These are phyloP conservation scores for Neodiprion lecontei DNA, from an alignment of 1,140 invertebrate genomes.

Conservation along the genomic window DNA sequence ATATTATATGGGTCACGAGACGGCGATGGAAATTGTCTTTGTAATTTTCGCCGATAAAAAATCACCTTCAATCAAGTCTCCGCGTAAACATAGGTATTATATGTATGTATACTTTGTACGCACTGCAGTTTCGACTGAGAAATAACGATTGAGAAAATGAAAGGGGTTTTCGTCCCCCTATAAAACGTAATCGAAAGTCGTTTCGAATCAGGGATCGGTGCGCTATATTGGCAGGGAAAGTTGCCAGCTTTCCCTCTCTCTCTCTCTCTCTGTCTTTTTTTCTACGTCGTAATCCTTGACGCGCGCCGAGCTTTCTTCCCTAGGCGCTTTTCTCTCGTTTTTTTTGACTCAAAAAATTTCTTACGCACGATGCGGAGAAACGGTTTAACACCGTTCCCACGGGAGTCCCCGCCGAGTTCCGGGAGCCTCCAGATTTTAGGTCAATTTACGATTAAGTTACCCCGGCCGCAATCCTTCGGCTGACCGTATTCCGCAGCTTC, in stretches of 20 bases:
- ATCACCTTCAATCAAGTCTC: too few species aligned
- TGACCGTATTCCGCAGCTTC: slow-evolving; percentile 20
- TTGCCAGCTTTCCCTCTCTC: neutral
- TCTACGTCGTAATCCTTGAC: neutral
- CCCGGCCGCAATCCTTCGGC: neutral
- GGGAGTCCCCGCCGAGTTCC: slow-evolving; percentile 35
- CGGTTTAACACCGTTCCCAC: slow-evolving; percentile 25
- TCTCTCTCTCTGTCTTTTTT: too few species aligned
- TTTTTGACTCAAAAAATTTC: slow-evolving; percentile 18
- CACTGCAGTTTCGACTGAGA: too few species aligned
- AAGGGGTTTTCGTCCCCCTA: too few species aligned
- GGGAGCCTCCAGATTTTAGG: slow-evolving; percentile 30
- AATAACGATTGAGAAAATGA: too few species aligned
- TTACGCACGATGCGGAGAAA: neutral
- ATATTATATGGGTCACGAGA: too few species aligned
- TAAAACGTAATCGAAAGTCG: too few species aligned
- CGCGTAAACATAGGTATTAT: too few species aligned
- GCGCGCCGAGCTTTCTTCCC: neutral
- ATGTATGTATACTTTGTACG: too few species aligned
- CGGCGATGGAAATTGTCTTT: too few species aligned
- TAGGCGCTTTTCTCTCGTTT: slow-evolving; percentile 23
- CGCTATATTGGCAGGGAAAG: neutral
- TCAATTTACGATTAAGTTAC: slow-evolving; percentile 28
- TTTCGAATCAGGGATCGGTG: too few species aligned
- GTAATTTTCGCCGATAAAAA: too few species aligned